phyloP scores from a whole-genome alignment of 2,888 invertebrate species.

The Boloria euphrosyne region DNA sequence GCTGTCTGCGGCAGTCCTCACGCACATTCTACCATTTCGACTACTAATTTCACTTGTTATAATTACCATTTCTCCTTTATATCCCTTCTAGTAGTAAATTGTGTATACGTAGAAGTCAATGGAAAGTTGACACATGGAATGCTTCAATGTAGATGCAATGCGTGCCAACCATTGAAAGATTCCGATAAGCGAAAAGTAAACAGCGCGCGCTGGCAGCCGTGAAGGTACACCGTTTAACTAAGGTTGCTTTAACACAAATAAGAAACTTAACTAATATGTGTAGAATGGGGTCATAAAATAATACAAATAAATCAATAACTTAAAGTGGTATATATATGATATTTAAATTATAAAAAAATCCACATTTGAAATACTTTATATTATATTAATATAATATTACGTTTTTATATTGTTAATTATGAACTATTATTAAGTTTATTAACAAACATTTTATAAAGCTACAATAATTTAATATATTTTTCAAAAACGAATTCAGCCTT shows the following conservation, averaged over 20 bases:
- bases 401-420: too few species aligned
- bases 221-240: constrained; percentile 31
- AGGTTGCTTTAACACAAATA: constrained; percentile 30
- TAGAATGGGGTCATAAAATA: too few species aligned
- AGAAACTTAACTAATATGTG: background rate
- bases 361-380: too few species aligned
- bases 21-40: constrained; percentile 37
- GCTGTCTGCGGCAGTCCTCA: constrained; percentile 53
- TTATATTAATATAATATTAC: too few species aligned
- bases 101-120: constrained; percentile 33
- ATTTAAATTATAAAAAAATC: too few species aligned
- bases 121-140: constrained; percentile 42
- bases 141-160: constrained; percentile 33
- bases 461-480: too few species aligned
- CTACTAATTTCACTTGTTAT: constrained; percentile 26
- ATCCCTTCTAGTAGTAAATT: background rate
- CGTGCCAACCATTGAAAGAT: constrained; percentile 45
- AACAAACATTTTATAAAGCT: too few species aligned
- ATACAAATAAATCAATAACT: too few species aligned
- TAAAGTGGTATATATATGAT: too few species aligned
- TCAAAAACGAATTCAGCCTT: background rate
- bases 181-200: constrained; percentile 49
- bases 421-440: too few species aligned
- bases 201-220: constrained; percentile 38
- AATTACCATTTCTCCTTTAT: constrained; percentile 41